phyloP scores from a whole-genome alignment of 2,113 vertebrate genomes.

The Triplophysa rosa region DNA sequence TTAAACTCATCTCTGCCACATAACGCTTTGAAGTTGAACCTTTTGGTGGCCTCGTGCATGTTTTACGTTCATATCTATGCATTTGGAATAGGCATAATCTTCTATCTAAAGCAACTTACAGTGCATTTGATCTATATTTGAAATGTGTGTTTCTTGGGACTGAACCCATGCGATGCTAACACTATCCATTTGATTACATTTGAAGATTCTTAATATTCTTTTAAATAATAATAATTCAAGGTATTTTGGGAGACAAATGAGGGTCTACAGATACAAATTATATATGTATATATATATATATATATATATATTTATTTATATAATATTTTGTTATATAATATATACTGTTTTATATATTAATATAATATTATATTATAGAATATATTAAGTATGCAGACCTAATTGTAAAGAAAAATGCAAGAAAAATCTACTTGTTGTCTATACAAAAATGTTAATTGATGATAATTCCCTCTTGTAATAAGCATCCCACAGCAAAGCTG shows the following conservation, averaged over 20 bases:
- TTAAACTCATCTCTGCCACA: not conserved
- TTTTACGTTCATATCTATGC: not conserved
- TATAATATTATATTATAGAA: too few relatives aligned
- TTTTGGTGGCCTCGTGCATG: not conserved
- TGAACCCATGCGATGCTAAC: too few relatives aligned
- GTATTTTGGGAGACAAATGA: not conserved
- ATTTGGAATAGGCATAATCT: not conserved
- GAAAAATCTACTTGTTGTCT: not conserved
- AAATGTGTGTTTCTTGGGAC: too few relatives aligned
- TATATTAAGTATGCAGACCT: not conserved
- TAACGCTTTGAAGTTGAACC: too few relatives aligned
- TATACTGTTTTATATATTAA: not conserved
- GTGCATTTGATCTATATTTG: not conserved
- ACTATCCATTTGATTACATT: not conserved
- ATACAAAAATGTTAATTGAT: not conserved
- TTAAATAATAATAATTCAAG: not conserved
- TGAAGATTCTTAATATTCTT: not conserved
- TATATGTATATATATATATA: too few relatives aligned
- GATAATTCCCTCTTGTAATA: constrained; percentile 40
- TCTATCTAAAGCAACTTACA: too few relatives aligned
- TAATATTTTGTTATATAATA: not conserved
- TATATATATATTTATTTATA: too few relatives aligned
- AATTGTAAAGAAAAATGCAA: not conserved
- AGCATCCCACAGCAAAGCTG: constrained; percentile 31
- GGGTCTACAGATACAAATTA: too few relatives aligned